Conservation (phyloP, 1,140 invertebrate genomes). For the Nymphalis io region DNA sequence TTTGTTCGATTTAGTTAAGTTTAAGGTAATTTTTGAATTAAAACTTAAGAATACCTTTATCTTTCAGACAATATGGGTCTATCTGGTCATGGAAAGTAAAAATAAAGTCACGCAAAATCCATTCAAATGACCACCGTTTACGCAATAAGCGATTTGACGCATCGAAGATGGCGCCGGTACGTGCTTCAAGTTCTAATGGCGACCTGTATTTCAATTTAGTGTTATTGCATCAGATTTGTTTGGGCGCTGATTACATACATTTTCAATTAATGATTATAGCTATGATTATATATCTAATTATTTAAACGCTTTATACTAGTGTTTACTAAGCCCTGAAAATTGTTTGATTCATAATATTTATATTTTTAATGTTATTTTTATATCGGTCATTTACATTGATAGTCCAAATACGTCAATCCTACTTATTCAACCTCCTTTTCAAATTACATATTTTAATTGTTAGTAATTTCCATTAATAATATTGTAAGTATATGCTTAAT, state of each 20-base stretch:
- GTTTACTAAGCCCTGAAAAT: too few relatives aligned
- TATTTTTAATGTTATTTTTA: too few relatives aligned
- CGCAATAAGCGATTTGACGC: constrained; percentile 50
- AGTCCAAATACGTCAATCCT: too few relatives aligned
- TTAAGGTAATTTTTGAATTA: too few relatives aligned
- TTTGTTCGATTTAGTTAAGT: too few relatives aligned
- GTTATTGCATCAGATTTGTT: constrained; percentile 39
- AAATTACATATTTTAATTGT: too few relatives aligned
- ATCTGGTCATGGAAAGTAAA: constrained; percentile 34
- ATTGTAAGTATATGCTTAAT: too few relatives aligned
- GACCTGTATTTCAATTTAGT: constrained; percentile 57
- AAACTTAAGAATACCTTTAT: neutral
- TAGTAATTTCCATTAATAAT: too few relatives aligned
- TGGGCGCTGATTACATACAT: constrained; percentile 9
- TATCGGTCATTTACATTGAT: too few relatives aligned
- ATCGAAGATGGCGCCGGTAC: constrained; percentile 48
- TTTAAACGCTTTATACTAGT: neutral
- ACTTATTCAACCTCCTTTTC: too few relatives aligned
- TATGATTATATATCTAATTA: neutral
- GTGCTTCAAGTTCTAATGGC: constrained; percentile 58
- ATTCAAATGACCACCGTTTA: constrained; percentile 47
- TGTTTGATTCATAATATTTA: too few relatives aligned
- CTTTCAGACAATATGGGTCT: neutral
- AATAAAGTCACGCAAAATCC: constrained; percentile 55
- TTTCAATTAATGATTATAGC: neutral